Evolutionary conservation across 2,888 invertebrate genomes (phyloP), one percentile per base, ranked within the genome.

Genomic region (Venustoraphidia nigricollis): DNA sequence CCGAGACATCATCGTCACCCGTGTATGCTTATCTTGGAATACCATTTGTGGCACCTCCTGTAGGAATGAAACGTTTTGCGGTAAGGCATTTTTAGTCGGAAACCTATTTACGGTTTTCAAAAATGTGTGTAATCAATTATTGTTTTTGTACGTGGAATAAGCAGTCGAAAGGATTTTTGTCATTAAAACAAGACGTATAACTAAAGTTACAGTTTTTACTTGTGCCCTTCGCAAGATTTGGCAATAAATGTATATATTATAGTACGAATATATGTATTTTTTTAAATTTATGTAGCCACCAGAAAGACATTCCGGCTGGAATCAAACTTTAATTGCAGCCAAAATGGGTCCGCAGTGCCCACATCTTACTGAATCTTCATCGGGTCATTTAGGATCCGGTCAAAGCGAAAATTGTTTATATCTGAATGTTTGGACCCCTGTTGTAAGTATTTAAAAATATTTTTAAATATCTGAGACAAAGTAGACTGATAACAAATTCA

Each of bases 381-480:
- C 62, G 42, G 58, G 53, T 10, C 48, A 52, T 17, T 63, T 61
- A 11, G 59, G 57, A 1, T 52, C 59, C 35, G 56, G 64, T 57
- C 59, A 68, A 44, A 75, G 69, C 52, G 90, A 91, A 69, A 89
- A 94, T 65, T 94, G 94, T 59, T 73, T 94, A n/a, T 89, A 82
- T 61, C 67, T 94, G 45, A 93, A 92, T 61, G 80, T 94, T 53
- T 94, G 92, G 90, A 79, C 84, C 3, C 86, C 93, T 42, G 78
- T 81, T 73, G 83, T 82, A 64, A 56, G 59, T 48, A 10, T 37
- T 13, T 35, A 36, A 9, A 42, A 42, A 14, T 27, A 42, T 27
- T 3, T 3, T 27, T 27, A 27, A 3, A 27, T 27, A 27, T 27
- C 27, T 6, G 27, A 1, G 6, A 27, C 1, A 27, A 17, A 27